Evolutionary conservation across 2,113 vertebrate species (phyloP).

Genomic region (Salvelinus alpinus): DNA sequence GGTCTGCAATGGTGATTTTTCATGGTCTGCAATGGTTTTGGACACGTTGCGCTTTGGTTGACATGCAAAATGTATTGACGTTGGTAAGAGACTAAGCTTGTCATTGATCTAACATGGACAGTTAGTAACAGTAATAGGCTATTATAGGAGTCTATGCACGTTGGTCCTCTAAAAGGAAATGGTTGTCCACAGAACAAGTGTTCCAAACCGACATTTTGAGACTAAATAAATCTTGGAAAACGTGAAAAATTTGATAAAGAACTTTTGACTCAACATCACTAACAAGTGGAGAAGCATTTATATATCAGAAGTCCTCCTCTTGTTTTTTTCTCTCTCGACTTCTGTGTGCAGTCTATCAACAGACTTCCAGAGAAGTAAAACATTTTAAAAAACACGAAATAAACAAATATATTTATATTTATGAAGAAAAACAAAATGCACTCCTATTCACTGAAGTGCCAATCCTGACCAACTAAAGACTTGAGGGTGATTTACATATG

Average conservation of each 20-base stretch:
- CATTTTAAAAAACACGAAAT: conserved; percentile 33
- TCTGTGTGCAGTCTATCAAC: conserved; percentile 44
- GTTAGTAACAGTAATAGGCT: background rate
- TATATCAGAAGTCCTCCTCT: conserved; percentile 43
- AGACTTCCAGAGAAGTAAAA: conserved; percentile 42
- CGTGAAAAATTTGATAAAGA: conserved; percentile 43
- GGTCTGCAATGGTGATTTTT: no score
- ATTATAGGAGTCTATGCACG: background rate
- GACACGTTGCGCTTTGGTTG: background rate
- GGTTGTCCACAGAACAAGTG: conserved; percentile 54
- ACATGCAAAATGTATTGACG: background rate
- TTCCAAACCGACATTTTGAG: conserved; percentile 35
- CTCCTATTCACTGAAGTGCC: conserved; percentile 83
- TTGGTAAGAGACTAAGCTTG: background rate
- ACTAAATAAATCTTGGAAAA: conserved; percentile 35
- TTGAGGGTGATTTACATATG: conserved; percentile 71
- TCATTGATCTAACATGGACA: background rate
- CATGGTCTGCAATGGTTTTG: background rate
- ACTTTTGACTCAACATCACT: conserved; percentile 32
- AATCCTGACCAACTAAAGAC: conserved; percentile 79
- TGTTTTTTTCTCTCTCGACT: background rate
- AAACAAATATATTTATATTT: conserved; percentile 53
- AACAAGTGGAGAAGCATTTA: conserved; percentile 47
- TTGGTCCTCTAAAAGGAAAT: background rate
- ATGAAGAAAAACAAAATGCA: conserved; percentile 65